Evolutionary conservation across 2,888 invertebrate genomes (phyloP).

Genomic region (Theodoxus fluviatilis): DNA sequence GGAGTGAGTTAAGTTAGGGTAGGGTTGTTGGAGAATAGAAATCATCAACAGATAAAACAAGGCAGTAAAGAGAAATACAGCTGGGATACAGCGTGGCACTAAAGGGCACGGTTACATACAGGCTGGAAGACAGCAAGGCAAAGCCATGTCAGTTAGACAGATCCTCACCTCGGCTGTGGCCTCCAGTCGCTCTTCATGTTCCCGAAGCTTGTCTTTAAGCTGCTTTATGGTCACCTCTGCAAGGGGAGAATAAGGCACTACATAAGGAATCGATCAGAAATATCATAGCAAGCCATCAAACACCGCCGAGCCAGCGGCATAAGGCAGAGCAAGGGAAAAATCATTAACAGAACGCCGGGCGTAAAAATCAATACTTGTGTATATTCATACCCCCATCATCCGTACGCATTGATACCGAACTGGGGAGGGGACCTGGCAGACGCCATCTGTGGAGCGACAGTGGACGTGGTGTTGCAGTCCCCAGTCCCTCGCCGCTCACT

Average conservation of each 20-base stretch:
- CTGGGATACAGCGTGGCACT: not conserved
- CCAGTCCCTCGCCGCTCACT: no score
- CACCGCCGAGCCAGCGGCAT: no score
- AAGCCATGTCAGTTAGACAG: not conserved
- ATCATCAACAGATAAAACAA: not conserved
- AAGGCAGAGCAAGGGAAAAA: no score
- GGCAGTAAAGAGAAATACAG: not conserved
- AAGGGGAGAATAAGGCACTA: conserved; percentile 29
- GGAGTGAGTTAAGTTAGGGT: not conserved
- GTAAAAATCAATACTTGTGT: not conserved
- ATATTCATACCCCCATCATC: not conserved
- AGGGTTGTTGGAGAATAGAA: not conserved
- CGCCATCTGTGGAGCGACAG: no score
- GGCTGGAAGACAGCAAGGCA: not conserved
- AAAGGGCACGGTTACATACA: not conserved
- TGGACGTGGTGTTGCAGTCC: no score
- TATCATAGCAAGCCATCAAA: no score
- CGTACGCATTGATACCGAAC: no score
- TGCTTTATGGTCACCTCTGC: conserved; percentile 69
- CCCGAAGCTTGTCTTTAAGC: conserved; percentile 67
- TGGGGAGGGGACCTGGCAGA: no score
- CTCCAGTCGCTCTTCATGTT: conserved; percentile 67
- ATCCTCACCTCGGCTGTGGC: conserved; percentile 61
- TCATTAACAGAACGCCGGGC: not conserved
- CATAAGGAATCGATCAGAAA: not conserved